These are phyloP conservation scores for Caenorhabditis sp. DNA, from an alignment of 2,888 invertebrate genomes.

Conservation along the genomic window DNA sequence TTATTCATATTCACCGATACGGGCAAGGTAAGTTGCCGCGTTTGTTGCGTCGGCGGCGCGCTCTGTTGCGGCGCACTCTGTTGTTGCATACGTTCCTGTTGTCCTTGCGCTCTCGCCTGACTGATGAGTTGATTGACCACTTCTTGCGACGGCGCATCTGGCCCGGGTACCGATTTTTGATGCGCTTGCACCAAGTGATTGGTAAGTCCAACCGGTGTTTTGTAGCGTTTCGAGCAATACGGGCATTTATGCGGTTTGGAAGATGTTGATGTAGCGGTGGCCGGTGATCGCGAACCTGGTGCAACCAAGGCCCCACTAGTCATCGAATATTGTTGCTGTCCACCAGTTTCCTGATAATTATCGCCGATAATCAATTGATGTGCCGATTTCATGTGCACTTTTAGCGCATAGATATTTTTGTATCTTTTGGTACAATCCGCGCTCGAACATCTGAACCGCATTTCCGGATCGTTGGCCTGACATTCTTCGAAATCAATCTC, in stretches of 20 bases:
- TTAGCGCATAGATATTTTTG: conserved; percentile 38
- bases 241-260: conserved; percentile 34
- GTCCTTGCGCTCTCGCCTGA: conserved; percentile 35
- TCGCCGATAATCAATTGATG: conserved; percentile 27
- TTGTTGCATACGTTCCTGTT: conserved; percentile 21
- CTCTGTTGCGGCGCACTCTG: neutral
- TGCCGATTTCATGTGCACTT: conserved; percentile 25
- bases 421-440: conserved; percentile 45
- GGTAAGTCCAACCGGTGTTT: conserved; percentile 42
- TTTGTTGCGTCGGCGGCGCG: neutral
- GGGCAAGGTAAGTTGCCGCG: neutral
- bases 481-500: conserved; percentile 43
- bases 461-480: conserved; percentile 27
- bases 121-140: conserved; percentile 44
- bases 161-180: conserved; percentile 20
- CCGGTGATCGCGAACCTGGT: neutral
- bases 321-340: neutral
- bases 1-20: neutral
- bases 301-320: conserved; percentile 4
- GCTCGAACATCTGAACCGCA: conserved; percentile 38
- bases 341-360: conserved; percentile 2
- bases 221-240: conserved; percentile 49
- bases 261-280: too few relatives aligned
- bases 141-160: conserved; percentile 24
- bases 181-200: conserved; percentile 46